Conservation (phyloP, 2,888 invertebrate species). For the Ptychoptera contaminata region DNA sequence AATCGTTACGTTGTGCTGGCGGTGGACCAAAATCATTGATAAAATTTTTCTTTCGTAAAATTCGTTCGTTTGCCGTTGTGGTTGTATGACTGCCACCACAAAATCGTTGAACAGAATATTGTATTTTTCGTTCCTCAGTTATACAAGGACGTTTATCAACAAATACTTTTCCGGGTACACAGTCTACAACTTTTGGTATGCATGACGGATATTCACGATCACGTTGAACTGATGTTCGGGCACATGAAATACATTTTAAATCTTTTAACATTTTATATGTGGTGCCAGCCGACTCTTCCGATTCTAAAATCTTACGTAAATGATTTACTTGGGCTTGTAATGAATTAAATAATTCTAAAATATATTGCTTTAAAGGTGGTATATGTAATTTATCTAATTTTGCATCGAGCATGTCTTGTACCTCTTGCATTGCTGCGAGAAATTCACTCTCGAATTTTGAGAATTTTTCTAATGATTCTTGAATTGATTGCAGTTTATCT, state of each 20-base stretch:
- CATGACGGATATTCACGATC: neutral
- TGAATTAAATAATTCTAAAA: constrained; percentile 11
- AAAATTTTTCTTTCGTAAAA: constrained; percentile 16
- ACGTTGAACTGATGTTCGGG: constrained; percentile 16
- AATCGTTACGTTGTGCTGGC: neutral
- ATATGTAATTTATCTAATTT: constrained; percentile 26
- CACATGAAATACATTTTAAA: constrained; percentile 21
- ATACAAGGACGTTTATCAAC: too few relatives aligned
- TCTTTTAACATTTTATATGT: constrained; percentile 13
- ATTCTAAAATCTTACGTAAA: constrained; percentile 9
- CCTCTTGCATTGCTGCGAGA: constrained; percentile 22
- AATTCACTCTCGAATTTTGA: constrained; percentile 16
- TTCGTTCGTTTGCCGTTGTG: constrained; percentile 15
- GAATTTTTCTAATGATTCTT: too few relatives aligned
- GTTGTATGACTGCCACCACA: constrained; percentile 13
- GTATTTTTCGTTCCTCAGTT: neutral
- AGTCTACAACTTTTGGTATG: constrained; percentile 4
- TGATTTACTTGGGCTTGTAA: neutral
- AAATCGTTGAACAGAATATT: constrained; percentile 8
- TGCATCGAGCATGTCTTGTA: constrained; percentile 27
- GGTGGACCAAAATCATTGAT: constrained; percentile 12
- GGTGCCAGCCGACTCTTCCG: constrained; percentile 19
- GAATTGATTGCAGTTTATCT: too few relatives aligned
- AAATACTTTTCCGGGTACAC: neutral
- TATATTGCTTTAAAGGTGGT: constrained; percentile 23